phyloP scores from a whole-genome alignment of 1,140 invertebrate species.

The Portunus trituberculatus region DNA sequence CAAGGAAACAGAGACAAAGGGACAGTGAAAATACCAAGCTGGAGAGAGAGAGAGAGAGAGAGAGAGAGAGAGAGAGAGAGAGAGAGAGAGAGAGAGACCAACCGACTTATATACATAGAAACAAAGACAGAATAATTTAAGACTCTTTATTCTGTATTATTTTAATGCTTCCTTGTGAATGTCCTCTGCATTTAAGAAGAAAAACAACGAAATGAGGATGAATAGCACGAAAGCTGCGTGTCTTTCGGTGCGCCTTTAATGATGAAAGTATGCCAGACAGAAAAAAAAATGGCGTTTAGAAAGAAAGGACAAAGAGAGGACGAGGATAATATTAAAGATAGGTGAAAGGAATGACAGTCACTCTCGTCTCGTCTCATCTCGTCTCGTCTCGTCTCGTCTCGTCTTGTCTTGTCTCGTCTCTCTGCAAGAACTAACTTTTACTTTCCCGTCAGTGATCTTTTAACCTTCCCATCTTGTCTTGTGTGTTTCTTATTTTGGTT shows the following conservation, averaged over 20 bases:
- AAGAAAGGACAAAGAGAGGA: background rate
- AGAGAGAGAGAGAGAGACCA: conserved; percentile 29
- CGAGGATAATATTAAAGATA: background rate
- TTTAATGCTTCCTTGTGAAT: background rate
- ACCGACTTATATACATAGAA: background rate
- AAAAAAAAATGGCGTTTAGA: background rate
- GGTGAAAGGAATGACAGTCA: background rate
- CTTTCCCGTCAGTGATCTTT: too few species aligned
- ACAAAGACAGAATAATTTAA: background rate
- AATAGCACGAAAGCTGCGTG: background rate
- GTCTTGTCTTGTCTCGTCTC: background rate
- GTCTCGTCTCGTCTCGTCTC: background rate
- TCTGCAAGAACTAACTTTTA: too few species aligned
- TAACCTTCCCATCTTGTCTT: too few species aligned
- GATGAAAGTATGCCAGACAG: background rate
- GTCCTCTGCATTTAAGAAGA: background rate
- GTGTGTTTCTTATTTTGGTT: too few species aligned
- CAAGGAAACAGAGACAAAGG: background rate
- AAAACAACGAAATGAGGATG: background rate
- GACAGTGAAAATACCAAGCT: background rate
- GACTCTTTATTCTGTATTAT: background rate
- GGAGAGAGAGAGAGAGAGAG: conserved; percentile 39
- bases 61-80: conserved; percentile 45
- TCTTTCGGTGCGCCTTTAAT: too few species aligned
- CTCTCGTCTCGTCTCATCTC: background rate